Percentiles rank a stretch among this genome's conserved stretches.
Conservation (phyloP, 2,888 invertebrate genomes). For the Xanthorhoe designata region DNA sequence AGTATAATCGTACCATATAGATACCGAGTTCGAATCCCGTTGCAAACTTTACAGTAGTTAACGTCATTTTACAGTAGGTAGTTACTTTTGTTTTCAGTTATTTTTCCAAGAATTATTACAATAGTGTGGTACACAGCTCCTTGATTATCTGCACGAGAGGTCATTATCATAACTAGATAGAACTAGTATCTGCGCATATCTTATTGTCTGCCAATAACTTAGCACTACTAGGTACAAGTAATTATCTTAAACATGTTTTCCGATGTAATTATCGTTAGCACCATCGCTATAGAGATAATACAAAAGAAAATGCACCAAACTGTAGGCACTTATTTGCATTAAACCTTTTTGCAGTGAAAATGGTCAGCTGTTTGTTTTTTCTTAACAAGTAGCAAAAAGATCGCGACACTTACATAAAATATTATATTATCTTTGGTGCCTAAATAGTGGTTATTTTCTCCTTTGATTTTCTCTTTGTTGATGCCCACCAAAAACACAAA, state of each 20-base stretch:
- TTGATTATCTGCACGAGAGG: conserved; percentile 36
- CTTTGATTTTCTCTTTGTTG: too few species aligned
- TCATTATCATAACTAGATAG: conserved; percentile 38
- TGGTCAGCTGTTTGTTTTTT: too few species aligned
- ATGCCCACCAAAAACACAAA: too few species aligned
- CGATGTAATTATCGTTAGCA: conserved; percentile 20
- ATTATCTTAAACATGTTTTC: conserved; percentile 23
- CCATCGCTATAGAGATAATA: conserved; percentile 1
- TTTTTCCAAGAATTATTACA: conserved; percentile 17
- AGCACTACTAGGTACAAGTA: neutral
- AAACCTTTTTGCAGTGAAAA: neutral
- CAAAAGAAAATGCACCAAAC: conserved; percentile 3
- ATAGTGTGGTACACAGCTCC: conserved; percentile 4
- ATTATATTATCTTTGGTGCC: too few species aligned
- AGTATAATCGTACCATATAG: neutral
- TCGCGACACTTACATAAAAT: too few species aligned
- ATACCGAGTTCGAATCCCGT: conserved; percentile 3
- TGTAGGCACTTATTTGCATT: neutral
- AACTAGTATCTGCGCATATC: conserved; percentile 5
- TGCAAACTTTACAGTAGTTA: neutral
- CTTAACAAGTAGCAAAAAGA: too few species aligned
- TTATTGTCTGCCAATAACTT: conserved; percentile 8
- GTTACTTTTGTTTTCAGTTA: neutral
- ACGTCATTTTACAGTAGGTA: neutral
- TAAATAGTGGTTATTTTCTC: too few species aligned